A percentile compares a stretch with the other conserved stretches of the same genome.
Evolutionary conservation across 92 coral and sea anemone species (phyloP).

Genomic region (Palythoa grandiflora): DNA sequence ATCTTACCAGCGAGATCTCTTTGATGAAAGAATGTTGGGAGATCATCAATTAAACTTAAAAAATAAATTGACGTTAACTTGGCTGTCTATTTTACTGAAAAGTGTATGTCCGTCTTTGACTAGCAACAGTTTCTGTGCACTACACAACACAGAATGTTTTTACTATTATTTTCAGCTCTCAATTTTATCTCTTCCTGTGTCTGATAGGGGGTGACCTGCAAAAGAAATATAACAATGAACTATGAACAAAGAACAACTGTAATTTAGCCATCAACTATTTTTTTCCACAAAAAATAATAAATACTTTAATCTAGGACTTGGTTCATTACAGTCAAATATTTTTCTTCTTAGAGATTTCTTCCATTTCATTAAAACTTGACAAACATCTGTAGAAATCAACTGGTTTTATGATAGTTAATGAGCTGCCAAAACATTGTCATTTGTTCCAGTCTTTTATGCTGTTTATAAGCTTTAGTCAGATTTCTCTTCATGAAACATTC

Average conservation of each 20-base stretch:
- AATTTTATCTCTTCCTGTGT: slow-evolving; percentile 45
- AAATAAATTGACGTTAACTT: neutral
- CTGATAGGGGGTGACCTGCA: slow-evolving; percentile 61
- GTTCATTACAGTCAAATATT: neutral
- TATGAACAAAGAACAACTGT: neutral
- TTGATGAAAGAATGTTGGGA: neutral
- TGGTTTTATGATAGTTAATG: too few species aligned
- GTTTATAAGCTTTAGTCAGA: neutral
- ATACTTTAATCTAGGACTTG: neutral
- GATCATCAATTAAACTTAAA: neutral
- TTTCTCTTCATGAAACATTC: neutral
- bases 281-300: neutral
- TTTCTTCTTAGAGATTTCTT: too few species aligned
- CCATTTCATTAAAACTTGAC: too few species aligned
- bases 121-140: neutral
- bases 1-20: neutral
- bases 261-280: neutral
- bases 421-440: too few species aligned
- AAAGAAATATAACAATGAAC: slow-evolving; percentile 35
- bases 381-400: too few species aligned
- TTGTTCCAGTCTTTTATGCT: neutral
- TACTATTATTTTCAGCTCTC: neutral
- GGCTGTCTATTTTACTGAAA: neutral
- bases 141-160: neutral
- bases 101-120: neutral